Evolutionary conservation across 2,888 invertebrate species (phyloP), one percentile per base, ranked within the genome.

Genomic region (Meghimatium bilineatum): DNA sequence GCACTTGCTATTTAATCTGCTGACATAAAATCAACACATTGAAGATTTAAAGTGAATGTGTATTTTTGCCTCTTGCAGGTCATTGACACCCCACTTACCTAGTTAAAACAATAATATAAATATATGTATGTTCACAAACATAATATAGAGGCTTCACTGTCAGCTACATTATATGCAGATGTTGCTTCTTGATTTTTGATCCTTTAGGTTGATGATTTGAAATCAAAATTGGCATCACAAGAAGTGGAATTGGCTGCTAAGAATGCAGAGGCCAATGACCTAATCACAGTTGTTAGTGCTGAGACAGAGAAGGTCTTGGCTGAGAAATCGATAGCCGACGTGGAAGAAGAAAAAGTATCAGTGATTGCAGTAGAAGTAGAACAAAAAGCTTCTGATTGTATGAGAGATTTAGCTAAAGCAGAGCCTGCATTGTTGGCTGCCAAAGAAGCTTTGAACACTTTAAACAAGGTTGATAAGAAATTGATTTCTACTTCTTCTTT

Each of bases 261-360:
- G 93, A 98, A 98, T 93, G 98, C 98, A 86, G 98, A 98, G 2
- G 98, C 98, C 3, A 98, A 99, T 93, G 95, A 96, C 86, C 95
- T 99, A 52, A 98, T 99, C 89, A 85, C 90, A 93, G 97, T 98
- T 92, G 98, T 99, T n/a, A 97, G 97, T 17, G 95, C 97, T 80
- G 99, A 99, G 95, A 98, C 98, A 17, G 97, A 97, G 89, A 98
- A 98, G 94, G 98, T 98, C 1, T 96, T 96, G 90, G 96, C 95
- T 85, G 98, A 98, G 94, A 98, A 98, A 93, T 96, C 96, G 0
- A 90, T 94, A 67, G 94, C 98, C 82, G 98, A 98, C 91, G 97
- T 97, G 90, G 98, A 99, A 94, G 98, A 98, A 94, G 96, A 96
- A 92, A 98, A 97, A 94, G 98, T 99, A 12, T 97, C 96, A 32